Percentiles rank a stretch among this genome's conserved stretches.
These are phyloP conservation scores for Rhea pennata DNA, from an alignment of 2,113 vertebrate species.

Conservation along the genomic window DNA sequence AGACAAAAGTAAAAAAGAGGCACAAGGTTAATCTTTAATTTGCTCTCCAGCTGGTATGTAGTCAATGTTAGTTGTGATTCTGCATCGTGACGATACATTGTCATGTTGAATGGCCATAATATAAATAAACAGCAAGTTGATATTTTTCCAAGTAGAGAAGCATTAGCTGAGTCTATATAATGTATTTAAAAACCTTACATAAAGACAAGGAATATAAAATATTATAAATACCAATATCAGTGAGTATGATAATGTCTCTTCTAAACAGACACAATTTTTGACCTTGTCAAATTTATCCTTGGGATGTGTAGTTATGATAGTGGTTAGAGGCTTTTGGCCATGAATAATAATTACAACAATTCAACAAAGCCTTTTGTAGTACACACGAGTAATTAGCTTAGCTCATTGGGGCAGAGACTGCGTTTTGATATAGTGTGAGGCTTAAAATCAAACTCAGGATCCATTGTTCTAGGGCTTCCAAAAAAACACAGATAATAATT, in stretches of 20 bases:
- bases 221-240: background rate
- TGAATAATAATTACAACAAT: conserved; percentile 21
- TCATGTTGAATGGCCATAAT: background rate
- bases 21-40: background rate
- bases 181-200: background rate
- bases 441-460: background rate
- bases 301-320: background rate
- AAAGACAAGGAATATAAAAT: background rate
- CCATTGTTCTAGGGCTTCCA: conserved; percentile 27
- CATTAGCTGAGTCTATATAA: background rate
- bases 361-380: conserved; percentile 3
- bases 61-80: background rate
- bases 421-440: conserved; percentile 17
- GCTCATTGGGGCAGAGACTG: background rate
- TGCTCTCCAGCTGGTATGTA: background rate
- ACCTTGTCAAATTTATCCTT: conserved; percentile 33
- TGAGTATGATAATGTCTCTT: background rate
- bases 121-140: background rate
- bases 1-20: background rate
- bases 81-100: background rate
- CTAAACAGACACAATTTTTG: conserved; percentile 8
- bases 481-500: background rate
- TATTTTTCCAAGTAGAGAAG: background rate
- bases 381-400: background rate
- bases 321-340: conserved; percentile 20